Evolutionary conservation across 2,888 invertebrate species (phyloP), one percentile per base, ranked within the genome.

Genomic region (Eupsilia transversa): DNA sequence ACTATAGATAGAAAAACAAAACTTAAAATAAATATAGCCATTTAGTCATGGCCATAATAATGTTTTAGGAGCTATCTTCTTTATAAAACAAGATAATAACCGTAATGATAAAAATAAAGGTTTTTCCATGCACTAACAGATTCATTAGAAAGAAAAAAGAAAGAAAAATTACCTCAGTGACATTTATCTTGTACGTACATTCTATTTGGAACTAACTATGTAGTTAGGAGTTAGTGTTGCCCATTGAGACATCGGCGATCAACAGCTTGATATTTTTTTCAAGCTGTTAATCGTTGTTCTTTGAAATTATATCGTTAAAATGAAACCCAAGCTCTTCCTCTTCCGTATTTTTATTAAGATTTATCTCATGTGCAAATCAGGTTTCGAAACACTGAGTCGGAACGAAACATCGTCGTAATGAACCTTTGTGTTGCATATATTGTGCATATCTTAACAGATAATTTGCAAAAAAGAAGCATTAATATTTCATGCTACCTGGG

Each of bases 291-390:
- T 79, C n/a, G 60, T 68, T 71, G 63, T 79, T 74, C 67, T 82
- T 64, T 35, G 67, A 67, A 78, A 66, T 49, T 17, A 38, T 72
- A 63, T 76, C 59, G 61, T 81, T 78, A 83, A 76, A 83, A 76
- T 76, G 80, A 70, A 80, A 80, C 72, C 70, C 72, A 73, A 83
- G 12, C 74, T 83, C 83, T 85, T 85, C 84, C 84, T 83, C 71
- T 80, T 84, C 80, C 83, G 70, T 77, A 77, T 80, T 38, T 77
- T 80, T 56, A 82, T 72, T 66, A 77, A 64, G 63, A 80, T 76
- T 82, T 85, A 84, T 84, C 80, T 84, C 72, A 61, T 65, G 82
- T 69, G 76, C 76, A 66, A 85, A 85, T 85, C 83, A 70, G 59
- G 83, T 80, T 85, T 84, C 66, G 43, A 76, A 83, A 85, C 73